Evolutionary conservation across 2,113 vertebrate species (phyloP).

Genomic region (Engystomops pustulosus): DNA sequence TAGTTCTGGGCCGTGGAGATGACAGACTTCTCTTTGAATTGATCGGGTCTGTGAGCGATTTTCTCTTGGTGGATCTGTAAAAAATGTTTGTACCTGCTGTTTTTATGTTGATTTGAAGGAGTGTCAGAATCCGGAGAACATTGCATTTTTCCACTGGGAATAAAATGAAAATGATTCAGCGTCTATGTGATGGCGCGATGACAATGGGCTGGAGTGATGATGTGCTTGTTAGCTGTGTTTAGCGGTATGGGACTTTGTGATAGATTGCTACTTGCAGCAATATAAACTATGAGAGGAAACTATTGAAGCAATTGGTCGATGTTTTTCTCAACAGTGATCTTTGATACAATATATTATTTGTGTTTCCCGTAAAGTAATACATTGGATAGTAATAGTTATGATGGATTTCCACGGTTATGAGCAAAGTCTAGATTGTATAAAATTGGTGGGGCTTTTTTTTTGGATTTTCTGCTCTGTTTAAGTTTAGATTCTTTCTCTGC

Average conservation of each 20-base stretch:
- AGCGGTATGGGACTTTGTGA: constrained; percentile 47
- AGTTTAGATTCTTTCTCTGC: neutral
- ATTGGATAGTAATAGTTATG: neutral
- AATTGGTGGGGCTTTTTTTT: neutral
- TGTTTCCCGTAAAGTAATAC: constrained; percentile 7
- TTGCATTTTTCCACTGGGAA: constrained; percentile 52
- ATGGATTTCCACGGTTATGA: neutral
- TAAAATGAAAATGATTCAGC: constrained; percentile 55
- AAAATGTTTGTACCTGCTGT: constrained; percentile 32
- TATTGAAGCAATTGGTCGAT: constrained; percentile 21
- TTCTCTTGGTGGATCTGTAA: constrained; percentile 17
- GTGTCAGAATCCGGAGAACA: constrained; percentile 42
- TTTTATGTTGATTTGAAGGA: constrained; percentile 54
- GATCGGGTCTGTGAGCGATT: neutral
- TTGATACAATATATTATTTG: constrained; percentile 9
- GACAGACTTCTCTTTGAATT: neutral
- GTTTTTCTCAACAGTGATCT: constrained; percentile 17
- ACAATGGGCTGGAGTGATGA: constrained; percentile 51
- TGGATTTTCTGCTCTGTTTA: neutral
- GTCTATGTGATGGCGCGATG: constrained; percentile 23
- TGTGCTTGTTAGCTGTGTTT: constrained; percentile 54
- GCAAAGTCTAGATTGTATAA: neutral
- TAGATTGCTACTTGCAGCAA: constrained; percentile 27
- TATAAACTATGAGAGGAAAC: constrained; percentile 45
- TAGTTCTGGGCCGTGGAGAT: neutral